Conservation (phyloP, 2,888 invertebrate species). For the Clistopyga incitator region DNA sequence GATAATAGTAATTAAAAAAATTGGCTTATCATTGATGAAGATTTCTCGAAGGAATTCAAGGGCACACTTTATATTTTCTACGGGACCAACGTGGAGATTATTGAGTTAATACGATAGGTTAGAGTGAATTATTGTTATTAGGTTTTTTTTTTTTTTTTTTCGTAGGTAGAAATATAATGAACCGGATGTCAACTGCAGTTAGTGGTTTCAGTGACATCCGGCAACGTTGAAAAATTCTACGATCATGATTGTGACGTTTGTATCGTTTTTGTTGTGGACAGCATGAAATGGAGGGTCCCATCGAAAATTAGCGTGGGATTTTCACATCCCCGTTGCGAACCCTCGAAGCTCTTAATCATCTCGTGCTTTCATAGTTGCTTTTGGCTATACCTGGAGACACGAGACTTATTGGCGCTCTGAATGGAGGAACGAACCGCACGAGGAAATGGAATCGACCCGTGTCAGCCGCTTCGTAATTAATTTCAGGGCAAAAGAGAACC, state of each 20-base stretch:
- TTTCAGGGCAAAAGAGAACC: conserved; percentile 63
- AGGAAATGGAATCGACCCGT: conserved; percentile 66
- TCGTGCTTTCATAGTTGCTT: background rate
- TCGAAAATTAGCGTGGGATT: conserved; percentile 53
- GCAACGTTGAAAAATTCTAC: background rate
- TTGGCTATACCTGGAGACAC: conserved; percentile 28
- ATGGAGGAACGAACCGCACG: conserved; percentile 41
- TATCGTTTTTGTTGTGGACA: conserved; percentile 1
- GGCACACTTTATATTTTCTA: too few species aligned
- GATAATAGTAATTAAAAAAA: too few species aligned
- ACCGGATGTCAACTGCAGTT: conserved; percentile 1
- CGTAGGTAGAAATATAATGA: background rate
- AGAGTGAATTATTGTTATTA: background rate
- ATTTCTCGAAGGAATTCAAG: too few species aligned
- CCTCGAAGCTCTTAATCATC: conserved; percentile 46
- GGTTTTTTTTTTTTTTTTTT: background rate
- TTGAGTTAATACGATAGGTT: too few species aligned
- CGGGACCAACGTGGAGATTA: too few species aligned
- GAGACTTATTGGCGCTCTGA: conserved; percentile 32
- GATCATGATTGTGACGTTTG: conserved; percentile 12
- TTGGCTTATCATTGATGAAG: too few species aligned
- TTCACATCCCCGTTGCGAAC: conserved; percentile 33
- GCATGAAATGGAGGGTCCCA: background rate
- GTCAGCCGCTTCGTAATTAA: conserved; percentile 64
- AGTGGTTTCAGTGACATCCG: background rate